Evolutionary conservation across 2,113 vertebrate species (phyloP), one percentile per base, ranked within the genome.

Genomic region (Triplophysa dalaica): DNA sequence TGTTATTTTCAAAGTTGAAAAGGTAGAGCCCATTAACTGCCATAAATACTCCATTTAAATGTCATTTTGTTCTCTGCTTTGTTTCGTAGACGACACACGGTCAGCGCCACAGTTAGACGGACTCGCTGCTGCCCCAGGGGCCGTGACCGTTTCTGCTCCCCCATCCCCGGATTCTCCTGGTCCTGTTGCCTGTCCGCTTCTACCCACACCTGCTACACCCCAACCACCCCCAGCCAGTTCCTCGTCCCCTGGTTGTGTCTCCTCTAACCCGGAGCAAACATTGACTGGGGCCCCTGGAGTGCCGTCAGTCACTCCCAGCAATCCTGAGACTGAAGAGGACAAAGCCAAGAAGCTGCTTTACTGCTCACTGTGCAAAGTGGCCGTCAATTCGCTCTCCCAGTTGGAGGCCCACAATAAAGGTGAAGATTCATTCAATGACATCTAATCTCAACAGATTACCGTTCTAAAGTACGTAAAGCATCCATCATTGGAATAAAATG

Each of bases 331-430:
- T 0, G 96, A 97, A 56, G 95, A 97, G 61, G 96, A 96, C 83
- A 95, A 95, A 85, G 93, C 95, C 83, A 97, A 97, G 90, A 93
- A 95, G 84, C 90, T 95, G 86, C 91, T 96, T 73, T 97, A 96
- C 88, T 97, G 96, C 84, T 93, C 94, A 11, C 91, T 97, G 81
- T 97, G 96, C 91, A 97, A 97, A 89, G 94, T 97, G 90, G 95
- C 95, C 21, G 95, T 97, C 85, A 97, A 97, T 85, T 97, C 95
- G 61, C 86, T 95, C 86, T 97, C 95, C 74, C 96, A 97, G 85
- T 93, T 97, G n/a, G 95, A 97, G 90, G 96, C 96, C 2, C 96
- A 97, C 89, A 97, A 97, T 90, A 97, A 96, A 94, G 96, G 96
- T 97, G 79, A 73, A 85, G 52, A 64, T 64, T 56, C 1, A 2